Evolutionary conservation across 2,888 invertebrate species (phyloP).

Genomic region (Tenthredo mesomela): DNA sequence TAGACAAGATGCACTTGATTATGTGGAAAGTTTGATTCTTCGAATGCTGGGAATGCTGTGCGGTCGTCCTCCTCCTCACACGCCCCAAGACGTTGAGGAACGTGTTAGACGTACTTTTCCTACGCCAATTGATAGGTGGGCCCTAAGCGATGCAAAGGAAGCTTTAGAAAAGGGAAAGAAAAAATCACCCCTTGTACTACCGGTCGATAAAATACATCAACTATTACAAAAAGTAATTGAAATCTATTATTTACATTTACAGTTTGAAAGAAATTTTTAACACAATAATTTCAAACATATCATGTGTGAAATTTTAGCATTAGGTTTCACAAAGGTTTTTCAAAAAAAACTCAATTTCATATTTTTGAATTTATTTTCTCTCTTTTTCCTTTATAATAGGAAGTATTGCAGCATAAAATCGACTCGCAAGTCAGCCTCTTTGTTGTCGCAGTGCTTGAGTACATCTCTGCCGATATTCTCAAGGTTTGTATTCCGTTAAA

Average conservation of each 20-base stretch:
- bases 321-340: not conserved
- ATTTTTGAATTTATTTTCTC: constrained; percentile 8
- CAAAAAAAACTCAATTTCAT: constrained; percentile 33
- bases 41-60: constrained; percentile 93
- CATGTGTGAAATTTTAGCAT: not conserved
- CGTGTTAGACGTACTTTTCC: constrained; percentile 95
- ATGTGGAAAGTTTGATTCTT: constrained; percentile 95
- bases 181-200: constrained; percentile 86
- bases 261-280: not conserved
- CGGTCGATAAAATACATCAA: constrained; percentile 94
- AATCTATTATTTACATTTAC: constrained; percentile 30
- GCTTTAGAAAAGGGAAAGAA: constrained; percentile 90
- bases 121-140: constrained; percentile 97
- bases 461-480: constrained; percentile 96
- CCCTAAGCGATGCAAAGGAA: constrained; percentile 92
- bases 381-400: constrained; percentile 80
- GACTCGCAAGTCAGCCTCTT: constrained; percentile 93
- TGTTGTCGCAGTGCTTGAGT: constrained; percentile 96
- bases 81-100: constrained; percentile 93
- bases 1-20: constrained; percentile 93
- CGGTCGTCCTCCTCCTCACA: constrained; percentile 90
- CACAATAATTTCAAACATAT: constrained; percentile 4
- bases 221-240: constrained; percentile 87
- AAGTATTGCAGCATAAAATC: constrained; percentile 92
- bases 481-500: constrained; percentile 82